phyloP scores from a whole-genome alignment of 2,113 vertebrate species.

The Apaloderma vittatum region DNA sequence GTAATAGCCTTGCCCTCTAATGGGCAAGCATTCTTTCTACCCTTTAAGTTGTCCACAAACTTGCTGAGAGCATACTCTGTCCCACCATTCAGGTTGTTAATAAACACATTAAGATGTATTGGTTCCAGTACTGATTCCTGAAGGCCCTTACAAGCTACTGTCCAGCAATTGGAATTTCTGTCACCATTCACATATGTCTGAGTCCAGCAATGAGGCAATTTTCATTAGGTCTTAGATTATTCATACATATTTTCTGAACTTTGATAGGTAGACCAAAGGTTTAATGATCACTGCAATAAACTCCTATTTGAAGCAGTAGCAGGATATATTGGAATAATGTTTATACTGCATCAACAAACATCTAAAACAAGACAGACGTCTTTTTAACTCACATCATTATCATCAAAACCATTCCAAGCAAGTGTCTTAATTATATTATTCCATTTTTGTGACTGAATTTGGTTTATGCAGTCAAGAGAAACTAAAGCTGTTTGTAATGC shows the following conservation, averaged over 20 bases:
- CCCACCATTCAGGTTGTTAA: neutral
- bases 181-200: neutral
- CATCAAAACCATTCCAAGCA: neutral
- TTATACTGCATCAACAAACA: neutral
- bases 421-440: constrained; percentile 17
- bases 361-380: fast-evolving
- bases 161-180: neutral
- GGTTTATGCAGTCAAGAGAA: constrained; percentile 42
- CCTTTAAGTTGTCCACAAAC: neutral
- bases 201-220: neutral
- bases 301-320: neutral
- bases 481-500: constrained; percentile 49
- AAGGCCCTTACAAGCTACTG: neutral
- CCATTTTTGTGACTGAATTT: constrained; percentile 40
- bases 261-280: neutral
- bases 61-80: neutral
- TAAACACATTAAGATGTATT: neutral
- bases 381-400: neutral
- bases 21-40: fast-evolving
- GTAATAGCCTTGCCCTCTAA: neutral
- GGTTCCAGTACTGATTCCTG: neutral
- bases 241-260: neutral
- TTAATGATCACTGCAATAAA: neutral
- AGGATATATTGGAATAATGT: neutral
- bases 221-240: neutral